Evolutionary conservation across 2,888 invertebrate species (phyloP), one percentile per base, ranked within the genome.

Genomic region (Sarcophaga caerulescens): DNA sequence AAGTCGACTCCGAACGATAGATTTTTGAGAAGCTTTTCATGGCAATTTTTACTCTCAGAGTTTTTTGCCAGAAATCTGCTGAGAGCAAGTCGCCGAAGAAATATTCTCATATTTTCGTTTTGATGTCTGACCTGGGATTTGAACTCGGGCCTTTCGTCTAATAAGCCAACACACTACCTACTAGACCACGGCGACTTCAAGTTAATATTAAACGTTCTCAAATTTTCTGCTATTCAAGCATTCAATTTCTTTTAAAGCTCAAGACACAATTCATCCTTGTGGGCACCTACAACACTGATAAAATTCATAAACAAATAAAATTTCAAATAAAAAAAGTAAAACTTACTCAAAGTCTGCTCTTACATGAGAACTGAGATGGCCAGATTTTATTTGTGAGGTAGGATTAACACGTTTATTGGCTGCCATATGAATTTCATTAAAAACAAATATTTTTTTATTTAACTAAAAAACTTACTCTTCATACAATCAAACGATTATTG

Each of bases 401-500:
- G 70, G 84, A 81, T 86, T 84, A 0, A 69, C 12, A 44, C 11
- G 19, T 12, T 57, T 57, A 21, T 82, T 86, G 23, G 73, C 86
- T 86, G 23, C 19, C 63, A 80, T 68, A 47, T 57, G 21, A 78
- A 25, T 0, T 25, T 35, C 35, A 35, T 35, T 2, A 35, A 10
- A 35, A 25, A 23, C 21, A 21, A 60, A 6, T 17, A 1, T 12
- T 8, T 12, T 74, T 21, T n/a, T n/a, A n/a, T n/a, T n/a, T n/a
- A n/a, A n/a, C n/a, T n/a, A n/a, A n/a, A n/a, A n/a, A n/a, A n/a
- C 63, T 85, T 65, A 88, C 89, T 85, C 73, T 88, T 89, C 89
- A 89, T 90, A 19, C 79, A 87, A 0, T 89, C 81, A 86, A 89
- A 89, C 5, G 87, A 87, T 63, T 89, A 82, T 66, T 90, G 88